Evolutionary conservation across 2,113 vertebrate species (phyloP), one percentile per base, ranked within the genome.

Genomic region (Leptobrachium ailaonicum): DNA sequence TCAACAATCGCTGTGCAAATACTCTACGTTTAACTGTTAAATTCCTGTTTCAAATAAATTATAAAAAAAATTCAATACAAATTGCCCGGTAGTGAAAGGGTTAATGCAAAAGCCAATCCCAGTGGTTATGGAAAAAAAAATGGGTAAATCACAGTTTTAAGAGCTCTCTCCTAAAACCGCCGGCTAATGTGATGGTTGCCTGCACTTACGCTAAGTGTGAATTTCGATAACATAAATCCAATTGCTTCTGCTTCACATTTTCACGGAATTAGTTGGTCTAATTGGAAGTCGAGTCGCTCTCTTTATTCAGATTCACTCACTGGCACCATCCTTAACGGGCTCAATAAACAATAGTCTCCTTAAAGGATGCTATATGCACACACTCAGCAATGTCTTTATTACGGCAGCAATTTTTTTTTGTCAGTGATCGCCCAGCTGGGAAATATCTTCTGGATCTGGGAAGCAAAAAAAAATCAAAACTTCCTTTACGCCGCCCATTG

Each of bases 311-410:
- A 80, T 74, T 68, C 78, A 74, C 71, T 67, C 78, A 74, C 73
- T 80, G 78, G 78, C 78, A 80, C 78, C 63, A 74, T 66, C 60
- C 78, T 80, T 80, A 80, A 80, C 78, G 74, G 74, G 78, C 78
- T 74, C 71, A 74, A 80, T 68, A 80, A 80, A 80, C 78, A 80
- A 80, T 80, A 68, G 71, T 43, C 63, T 74, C 74, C 78, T 80
- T 80, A 80, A 80, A 44, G 53, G 63, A 71, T 80, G 66, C 53
- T 73, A 74, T 68, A 74, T 68, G 42, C 78, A 74, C 78, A 11
- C 70, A 80, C 71, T 80, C 78, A 80, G 78, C 78, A 74, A 73
- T 74, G 78, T 80, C 71, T 80, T 80, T 80, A 80, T 74, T 80
- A 66, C 54, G 41, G 20, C 32, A 54, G 50, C 45, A 66, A 76